A percentile compares a stretch with the other conserved stretches of the same genome.
phyloP scores from a whole-genome alignment of 2,113 vertebrate species.

The Albula goreensis region DNA sequence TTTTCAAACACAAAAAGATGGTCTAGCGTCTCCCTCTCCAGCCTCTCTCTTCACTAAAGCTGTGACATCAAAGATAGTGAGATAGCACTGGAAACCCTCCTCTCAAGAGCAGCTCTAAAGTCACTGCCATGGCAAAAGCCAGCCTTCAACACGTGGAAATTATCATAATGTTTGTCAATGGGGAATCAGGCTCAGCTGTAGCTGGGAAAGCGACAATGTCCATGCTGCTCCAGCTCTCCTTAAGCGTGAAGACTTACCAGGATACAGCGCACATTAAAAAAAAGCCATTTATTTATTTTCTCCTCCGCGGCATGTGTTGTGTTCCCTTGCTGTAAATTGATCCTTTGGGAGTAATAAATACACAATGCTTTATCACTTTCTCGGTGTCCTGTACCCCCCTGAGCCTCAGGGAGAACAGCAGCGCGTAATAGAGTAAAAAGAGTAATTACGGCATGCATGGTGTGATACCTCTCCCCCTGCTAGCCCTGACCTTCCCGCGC shows the following conservation, averaged over 20 bases:
- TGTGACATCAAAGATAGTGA: slow-evolving; percentile 28
- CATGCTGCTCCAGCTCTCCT: neutral
- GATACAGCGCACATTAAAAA: neutral
- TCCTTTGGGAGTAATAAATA: slow-evolving; percentile 81
- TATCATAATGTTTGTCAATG: neutral
- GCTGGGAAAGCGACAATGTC: no score
- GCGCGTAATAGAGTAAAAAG: slow-evolving; percentile 84
- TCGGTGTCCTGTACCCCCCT: slow-evolving; percentile 75
- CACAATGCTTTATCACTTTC: slow-evolving; percentile 81
- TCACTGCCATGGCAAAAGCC: slow-evolving; percentile 9
- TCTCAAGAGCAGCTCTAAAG: slow-evolving; percentile 14
- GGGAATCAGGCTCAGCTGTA: no score
- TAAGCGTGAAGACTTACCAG: neutral
- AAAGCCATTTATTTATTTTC: slow-evolving; percentile 1
- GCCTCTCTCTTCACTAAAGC: neutral
- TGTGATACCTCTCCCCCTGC: slow-evolving; percentile 79
- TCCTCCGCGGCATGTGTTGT: neutral
- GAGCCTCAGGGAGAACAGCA: slow-evolving; percentile 76
- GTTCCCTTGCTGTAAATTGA: slow-evolving; percentile 72
- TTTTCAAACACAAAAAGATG: slow-evolving; percentile 11
- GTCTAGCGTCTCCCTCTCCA: neutral
- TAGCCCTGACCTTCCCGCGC: slow-evolving; percentile 75
- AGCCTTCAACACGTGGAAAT: slow-evolving; percentile 10
- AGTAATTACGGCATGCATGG: slow-evolving; percentile 81
- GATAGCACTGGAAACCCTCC: neutral